Base-by-base conservation (phyloP, 2,797 vertebrate species). In the Sebastes oblongus region DNA sequence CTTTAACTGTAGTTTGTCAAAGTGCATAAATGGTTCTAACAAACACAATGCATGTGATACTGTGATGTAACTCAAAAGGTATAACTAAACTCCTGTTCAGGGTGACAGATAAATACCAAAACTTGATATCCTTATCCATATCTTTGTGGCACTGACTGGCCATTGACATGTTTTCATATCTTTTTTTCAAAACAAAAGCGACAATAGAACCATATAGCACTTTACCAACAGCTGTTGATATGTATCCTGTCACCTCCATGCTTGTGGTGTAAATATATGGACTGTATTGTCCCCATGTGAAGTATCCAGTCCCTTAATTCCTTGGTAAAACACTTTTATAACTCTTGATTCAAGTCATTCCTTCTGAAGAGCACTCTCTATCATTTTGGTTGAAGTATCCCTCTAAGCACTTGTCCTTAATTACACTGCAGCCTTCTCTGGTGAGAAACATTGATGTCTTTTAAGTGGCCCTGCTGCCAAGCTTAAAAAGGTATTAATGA, bases 401-500 rank as follows among this genome's bases (percentile, higher is more conserved):
- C 69, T 72, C 18, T 36, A 36, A 80, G 65, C 25, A 39, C 60
- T 34, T 0, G 22, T 73, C 72, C 79, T 75, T 74, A 84, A 81
- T 89, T 77, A 64, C 65, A 59, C 66, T 22, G 22, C 60, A 75
- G 59, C 29, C 75, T 56, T 73, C 58, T 83, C 74, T 74, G 42
- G 56, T 77, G 58, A 78, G 20, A 65, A 46, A 64, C 39, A 42
- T 3, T 86, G 39, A 77, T 83, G 39, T 80, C 7, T 68, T 81
- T 83, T 62, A 79, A 77, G 72, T 55, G 68, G 24, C 42, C 56
- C 46, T 46, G 69, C 75, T 79, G 75, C 66, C 64, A 65, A 75
- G 58, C 66, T 46, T 74, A 81, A 86, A 72, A 75, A 62, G 8
- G 75, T 76, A 77, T 54, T 39, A 55, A 73, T 66, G 66, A 81